A percentile compares a stretch with the other conserved stretches of the same genome.
Evolutionary conservation across 2,888 invertebrate species (phyloP).

Genomic region (Pheosia gnoma): DNA sequence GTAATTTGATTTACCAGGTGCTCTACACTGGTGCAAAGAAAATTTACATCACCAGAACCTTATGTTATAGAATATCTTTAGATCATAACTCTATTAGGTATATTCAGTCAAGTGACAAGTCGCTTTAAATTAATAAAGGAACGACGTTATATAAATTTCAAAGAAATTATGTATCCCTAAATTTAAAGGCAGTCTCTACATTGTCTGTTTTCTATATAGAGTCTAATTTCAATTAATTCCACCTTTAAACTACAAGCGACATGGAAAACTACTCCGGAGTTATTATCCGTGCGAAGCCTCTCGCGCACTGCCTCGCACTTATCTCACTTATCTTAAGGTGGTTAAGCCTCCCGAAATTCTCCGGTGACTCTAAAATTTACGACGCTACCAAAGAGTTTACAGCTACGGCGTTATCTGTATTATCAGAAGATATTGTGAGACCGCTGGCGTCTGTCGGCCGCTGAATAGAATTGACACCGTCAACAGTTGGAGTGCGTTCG

Average conservation of each 20-base stretch:
- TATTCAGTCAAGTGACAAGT: too few relatives aligned
- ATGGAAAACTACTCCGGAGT: constrained; percentile 19
- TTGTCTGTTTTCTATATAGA: too few relatives aligned
- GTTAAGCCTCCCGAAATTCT: constrained; percentile 81
- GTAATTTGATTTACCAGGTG: too few relatives aligned
- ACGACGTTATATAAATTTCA: too few relatives aligned
- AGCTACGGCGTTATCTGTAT: constrained; percentile 71
- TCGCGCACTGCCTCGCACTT: constrained; percentile 61
- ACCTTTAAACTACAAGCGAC: not conserved
- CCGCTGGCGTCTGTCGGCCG: constrained; percentile 58
- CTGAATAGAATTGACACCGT: constrained; percentile 50
- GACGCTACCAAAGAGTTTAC: constrained; percentile 77
- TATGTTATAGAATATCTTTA: too few relatives aligned
- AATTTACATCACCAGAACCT: too few relatives aligned
- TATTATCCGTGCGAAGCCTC: constrained; percentile 65
- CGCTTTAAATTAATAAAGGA: too few relatives aligned
- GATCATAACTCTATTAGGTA: too few relatives aligned
- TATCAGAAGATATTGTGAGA: constrained; percentile 75
- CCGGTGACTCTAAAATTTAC: constrained; percentile 78
- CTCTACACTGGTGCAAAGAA: too few relatives aligned
- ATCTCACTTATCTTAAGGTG: constrained; percentile 81
- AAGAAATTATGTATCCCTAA: too few relatives aligned
- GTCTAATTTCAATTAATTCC: too few relatives aligned
- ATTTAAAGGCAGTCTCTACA: too few relatives aligned
- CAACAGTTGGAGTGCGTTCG: not conserved